Conservation (phyloP, 2,888 invertebrate genomes). For the Folsomia candida region DNA sequence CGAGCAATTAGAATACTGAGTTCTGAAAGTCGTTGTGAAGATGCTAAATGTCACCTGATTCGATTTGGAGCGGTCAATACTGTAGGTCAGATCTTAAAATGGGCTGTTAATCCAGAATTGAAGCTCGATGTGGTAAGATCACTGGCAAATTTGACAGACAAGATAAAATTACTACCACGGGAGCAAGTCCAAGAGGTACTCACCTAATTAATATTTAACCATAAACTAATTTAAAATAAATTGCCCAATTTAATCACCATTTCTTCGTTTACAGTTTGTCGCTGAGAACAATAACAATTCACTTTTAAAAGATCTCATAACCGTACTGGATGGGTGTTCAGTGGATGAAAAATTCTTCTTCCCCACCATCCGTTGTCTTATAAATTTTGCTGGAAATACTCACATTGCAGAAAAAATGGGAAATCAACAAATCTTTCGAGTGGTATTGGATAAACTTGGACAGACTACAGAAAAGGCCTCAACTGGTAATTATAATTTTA, state of each 20-base stretch:
- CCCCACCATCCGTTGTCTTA: constrained; percentile 32
- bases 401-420: constrained; percentile 28
- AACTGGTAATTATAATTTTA: constrained; percentile 12
- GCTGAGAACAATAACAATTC: constrained; percentile 4
- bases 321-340: constrained; percentile 20
- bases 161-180: constrained; percentile 21
- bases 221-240: background rate
- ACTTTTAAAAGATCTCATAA: constrained; percentile 17
- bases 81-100: constrained; percentile 25
- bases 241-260: background rate
- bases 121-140: constrained; percentile 29
- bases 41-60: constrained; percentile 22
- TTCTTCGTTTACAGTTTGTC: constrained; percentile 22
- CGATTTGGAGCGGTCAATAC: constrained; percentile 27
- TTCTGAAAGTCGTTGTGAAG: constrained; percentile 13
- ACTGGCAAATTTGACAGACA: constrained; percentile 25
- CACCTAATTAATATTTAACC: background rate
- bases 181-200: constrained; percentile 25
- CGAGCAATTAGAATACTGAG: constrained; percentile 34
- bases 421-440: constrained; percentile 16
- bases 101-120: constrained; percentile 29
- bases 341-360: constrained; percentile 21
- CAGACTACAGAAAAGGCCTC: background rate
- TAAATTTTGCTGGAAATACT: constrained; percentile 28
- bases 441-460: constrained; percentile 24